phyloP scores from a whole-genome alignment of 2,113 vertebrate species.

The Serinus canaria region DNA sequence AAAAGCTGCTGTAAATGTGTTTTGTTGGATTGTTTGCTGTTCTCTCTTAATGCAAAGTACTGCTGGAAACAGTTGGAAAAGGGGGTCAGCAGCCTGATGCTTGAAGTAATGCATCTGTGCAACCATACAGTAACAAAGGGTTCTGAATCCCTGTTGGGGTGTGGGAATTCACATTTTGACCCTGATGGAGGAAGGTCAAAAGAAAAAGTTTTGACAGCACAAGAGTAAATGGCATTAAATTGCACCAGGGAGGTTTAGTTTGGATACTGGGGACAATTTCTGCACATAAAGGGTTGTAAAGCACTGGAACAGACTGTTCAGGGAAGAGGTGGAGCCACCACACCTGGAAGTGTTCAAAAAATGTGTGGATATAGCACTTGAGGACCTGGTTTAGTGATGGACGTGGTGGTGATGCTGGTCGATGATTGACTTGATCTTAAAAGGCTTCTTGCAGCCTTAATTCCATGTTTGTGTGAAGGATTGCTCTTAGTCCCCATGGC shows the following conservation, averaged over 20 bases:
- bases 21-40: neutral
- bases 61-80: neutral
- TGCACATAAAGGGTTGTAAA: neutral
- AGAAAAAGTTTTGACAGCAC: neutral
- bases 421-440: neutral
- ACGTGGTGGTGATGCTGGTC: neutral
- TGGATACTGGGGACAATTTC: neutral
- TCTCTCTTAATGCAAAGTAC: neutral
- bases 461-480: neutral
- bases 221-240: neutral
- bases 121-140: neutral
- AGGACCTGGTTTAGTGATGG: neutral
- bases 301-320: neutral
- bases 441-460: neutral
- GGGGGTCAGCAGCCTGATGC: neutral
- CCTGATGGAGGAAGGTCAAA: neutral
- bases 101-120: neutral
- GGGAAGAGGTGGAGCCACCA: neutral
- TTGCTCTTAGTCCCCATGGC: neutral
- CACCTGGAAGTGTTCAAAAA: neutral
- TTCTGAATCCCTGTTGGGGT: neutral
- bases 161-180: neutral
- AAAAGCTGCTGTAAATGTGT: neutral
- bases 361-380: neutral
- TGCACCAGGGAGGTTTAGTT: accelerated